Conservation (phyloP, 2,888 invertebrate species). For the Hyppa rectilinea region DNA sequence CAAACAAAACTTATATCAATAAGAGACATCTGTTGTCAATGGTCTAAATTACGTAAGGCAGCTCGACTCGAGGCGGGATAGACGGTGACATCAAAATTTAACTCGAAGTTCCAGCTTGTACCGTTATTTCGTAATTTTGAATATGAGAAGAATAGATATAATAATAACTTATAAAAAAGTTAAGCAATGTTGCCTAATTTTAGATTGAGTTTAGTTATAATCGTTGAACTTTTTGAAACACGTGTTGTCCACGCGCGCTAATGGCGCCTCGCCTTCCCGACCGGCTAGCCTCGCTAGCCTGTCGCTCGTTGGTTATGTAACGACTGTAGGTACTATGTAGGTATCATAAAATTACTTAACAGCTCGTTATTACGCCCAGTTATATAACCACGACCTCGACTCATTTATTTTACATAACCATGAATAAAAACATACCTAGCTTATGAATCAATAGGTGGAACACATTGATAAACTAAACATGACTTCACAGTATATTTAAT, state of each 20-base stretch:
- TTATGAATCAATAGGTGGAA: slow-evolving; percentile 22
- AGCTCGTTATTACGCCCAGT: slow-evolving; percentile 59
- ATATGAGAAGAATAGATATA: neutral
- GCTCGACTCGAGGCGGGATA: slow-evolving; percentile 8
- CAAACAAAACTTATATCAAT: slow-evolving; percentile 2
- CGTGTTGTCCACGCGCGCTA: slow-evolving; percentile 52
- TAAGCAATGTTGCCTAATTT: slow-evolving; percentile 2
- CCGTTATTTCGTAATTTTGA: slow-evolving; percentile 25
- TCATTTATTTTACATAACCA: slow-evolving; percentile 64
- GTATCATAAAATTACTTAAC: slow-evolving; percentile 68
- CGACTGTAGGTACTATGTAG: slow-evolving; percentile 58
- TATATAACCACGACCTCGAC: slow-evolving; percentile 64
- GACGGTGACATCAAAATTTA: slow-evolving; percentile 12
- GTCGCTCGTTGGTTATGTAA: slow-evolving; percentile 64
- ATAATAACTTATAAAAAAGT: neutral
- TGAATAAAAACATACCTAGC: slow-evolving; percentile 43
- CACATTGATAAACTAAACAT: slow-evolving; percentile 50
- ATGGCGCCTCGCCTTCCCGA: slow-evolving; percentile 49
- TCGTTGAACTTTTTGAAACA: slow-evolving; percentile 41
- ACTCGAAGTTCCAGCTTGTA: neutral
- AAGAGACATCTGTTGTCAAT: slow-evolving; percentile 56
- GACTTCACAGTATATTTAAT: slow-evolving; percentile 71
- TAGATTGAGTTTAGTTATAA: neutral
- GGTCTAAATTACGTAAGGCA: slow-evolving; percentile 25
- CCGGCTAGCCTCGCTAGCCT: slow-evolving; percentile 59